Conservation (phyloP, 2,888 invertebrate genomes). For the Lochmaea crataegi region DNA sequence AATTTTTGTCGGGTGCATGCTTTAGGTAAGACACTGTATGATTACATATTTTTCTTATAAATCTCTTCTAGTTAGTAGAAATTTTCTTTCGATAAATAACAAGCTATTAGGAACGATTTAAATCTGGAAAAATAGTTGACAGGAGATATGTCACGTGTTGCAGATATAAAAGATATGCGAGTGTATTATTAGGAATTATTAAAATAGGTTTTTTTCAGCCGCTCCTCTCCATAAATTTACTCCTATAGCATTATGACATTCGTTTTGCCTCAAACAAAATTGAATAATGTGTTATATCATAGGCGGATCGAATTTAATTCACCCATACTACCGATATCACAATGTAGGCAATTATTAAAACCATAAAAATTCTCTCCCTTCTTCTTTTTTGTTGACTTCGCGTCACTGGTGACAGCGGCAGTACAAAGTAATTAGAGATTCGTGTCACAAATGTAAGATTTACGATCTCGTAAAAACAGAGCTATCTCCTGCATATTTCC, state of each 20-base stretch:
- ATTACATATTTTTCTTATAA: too few species aligned
- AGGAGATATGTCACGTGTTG: background rate
- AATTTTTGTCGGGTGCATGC: too few species aligned
- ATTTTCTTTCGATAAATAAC: background rate
- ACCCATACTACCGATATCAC: too few species aligned
- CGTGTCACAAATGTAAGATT: conserved; percentile 39
- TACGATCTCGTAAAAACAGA: conserved; percentile 38
- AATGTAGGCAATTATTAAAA: too few species aligned
- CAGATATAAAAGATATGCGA: background rate
- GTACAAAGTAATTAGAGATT: conserved; percentile 36
- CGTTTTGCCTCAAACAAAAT: background rate
- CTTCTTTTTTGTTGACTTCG: background rate
- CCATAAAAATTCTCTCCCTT: background rate
- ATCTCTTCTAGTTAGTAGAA: too few species aligned
- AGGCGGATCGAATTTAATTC: background rate
- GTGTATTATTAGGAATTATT: background rate
- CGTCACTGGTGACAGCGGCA: conserved; percentile 8
- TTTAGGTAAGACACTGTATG: too few species aligned
- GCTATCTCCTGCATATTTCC: conserved; percentile 31
- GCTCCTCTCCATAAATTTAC: conserved; percentile 1
- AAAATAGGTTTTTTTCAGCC: background rate
- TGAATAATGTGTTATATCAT: background rate
- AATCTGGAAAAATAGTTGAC: background rate
- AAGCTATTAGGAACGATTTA: background rate
- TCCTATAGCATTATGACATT: conserved; percentile 1